Evolutionary conservation across 2,113 vertebrate genomes (phyloP), one percentile per base, ranked within the genome.

Genomic region (Gymnarchus niloticus): DNA sequence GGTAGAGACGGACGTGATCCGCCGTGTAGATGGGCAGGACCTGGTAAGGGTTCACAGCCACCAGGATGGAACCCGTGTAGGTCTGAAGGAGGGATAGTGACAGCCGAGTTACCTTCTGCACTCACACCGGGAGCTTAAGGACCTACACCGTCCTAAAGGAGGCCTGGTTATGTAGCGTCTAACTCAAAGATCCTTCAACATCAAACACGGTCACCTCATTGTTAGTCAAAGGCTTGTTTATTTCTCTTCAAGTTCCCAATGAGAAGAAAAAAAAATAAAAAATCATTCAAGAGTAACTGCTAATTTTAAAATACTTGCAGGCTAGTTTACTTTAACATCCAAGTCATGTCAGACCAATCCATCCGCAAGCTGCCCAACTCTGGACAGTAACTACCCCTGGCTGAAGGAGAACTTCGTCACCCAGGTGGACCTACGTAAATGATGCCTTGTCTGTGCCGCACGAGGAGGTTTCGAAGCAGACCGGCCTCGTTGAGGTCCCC

Each of bases 401-500:
- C 44, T 0, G 9, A 44, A n/a, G 17, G 44, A 78, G 21, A 5
- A 1, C 0, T 44, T 46, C 46, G 3, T 4, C 33, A 46, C 3
- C 21, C 37, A 78, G 83, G 25, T 57, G 80, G 85, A 92, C 98
- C 94, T 93, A 99, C 98, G 12, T 99, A 99, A 91, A 99, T 98
- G 91, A 93, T 89, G 90, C 97, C 95, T 80, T 97, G 94, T 89
- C 92, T 96, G 91, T 98, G 96, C 37, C 98, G 97, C 86, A 98
- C 95, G 87, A 98, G 91, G 49, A 99, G 96, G 92, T 99, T 99
- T 89, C 95, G 95, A 44, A 99, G 96, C 76, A 99, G 95, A 69
- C 97, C 97, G 0, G 97, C 98, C 92, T 99, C 98, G 0, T 97
- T 93, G 77, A 99, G 94, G 51, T 99, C 98, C 1, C 97, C 98